Evolutionary conservation across 2,797 vertebrate genomes (phyloP).

Genomic region (Sebastes oblongus): DNA sequence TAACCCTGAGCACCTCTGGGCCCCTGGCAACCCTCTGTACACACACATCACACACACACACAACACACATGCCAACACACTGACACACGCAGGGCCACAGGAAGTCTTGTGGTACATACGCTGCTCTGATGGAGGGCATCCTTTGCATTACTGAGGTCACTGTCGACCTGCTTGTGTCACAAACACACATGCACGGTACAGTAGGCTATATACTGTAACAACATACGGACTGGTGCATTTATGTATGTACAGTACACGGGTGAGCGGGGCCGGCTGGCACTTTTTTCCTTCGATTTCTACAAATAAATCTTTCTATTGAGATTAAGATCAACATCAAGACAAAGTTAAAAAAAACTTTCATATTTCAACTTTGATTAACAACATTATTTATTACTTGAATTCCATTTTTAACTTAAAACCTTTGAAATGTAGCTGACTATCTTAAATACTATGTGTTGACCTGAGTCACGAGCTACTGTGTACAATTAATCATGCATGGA

Average conservation of each 20-base stretch:
- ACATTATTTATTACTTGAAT: background rate
- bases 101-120: constrained; percentile 21
- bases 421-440: background rate
- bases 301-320: background rate
- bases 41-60: constrained; percentile 6
- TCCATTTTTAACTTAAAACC: background rate
- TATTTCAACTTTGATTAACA: background rate
- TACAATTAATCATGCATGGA: background rate
- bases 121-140: constrained; percentile 61
- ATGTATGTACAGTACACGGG: background rate
- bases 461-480: too few relatives aligned
- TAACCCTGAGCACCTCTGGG: constrained; percentile 70
- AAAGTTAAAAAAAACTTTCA: background rate
- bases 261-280: accelerated
- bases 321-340: background rate
- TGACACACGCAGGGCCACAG: constrained; percentile 10
- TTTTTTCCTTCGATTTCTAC: background rate
- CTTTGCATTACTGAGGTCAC: constrained; percentile 63
- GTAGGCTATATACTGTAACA: background rate
- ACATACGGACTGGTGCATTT: background rate
- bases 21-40: constrained; percentile 25
- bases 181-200: background rate
- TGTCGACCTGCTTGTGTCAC: background rate
- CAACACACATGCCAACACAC: constrained; percentile 1
- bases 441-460: background rate